Evolutionary conservation across 92 coral and sea anemone species (phyloP), one percentile per base, ranked within the genome.

Genomic region (Siderastrea siderea): DNA sequence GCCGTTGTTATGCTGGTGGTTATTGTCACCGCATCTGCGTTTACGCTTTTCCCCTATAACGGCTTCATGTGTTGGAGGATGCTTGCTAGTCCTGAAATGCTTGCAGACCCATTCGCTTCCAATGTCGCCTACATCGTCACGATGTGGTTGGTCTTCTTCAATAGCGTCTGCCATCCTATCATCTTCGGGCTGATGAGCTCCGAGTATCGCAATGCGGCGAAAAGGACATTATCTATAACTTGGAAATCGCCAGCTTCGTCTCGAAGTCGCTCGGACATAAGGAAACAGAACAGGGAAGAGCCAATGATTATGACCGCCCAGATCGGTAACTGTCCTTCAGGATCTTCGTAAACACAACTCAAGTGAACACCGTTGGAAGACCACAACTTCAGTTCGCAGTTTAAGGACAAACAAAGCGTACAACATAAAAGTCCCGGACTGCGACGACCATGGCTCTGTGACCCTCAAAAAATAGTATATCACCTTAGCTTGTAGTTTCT

Each of bases 161-260:
- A 84, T 48, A 84, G 94, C 6, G 93, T 86, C 7, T 87, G 92
- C 58, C 98, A 95, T 83, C 98, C 98, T 1, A 71, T 95, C 47
- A 91, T 95, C 68, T 95, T 92, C 64, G 93, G 98, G 14, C 71
- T 95, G 17, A 87, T 90, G 73, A 93, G 98, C 26, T 93, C 84
- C 26, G 87, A 92, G 66, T 95, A 95, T 74, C 87, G 98, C 13
- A 84, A 70, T 11, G 98, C 98, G 10, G 78, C 93, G 53, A 86
- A 68, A 47, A 85, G 80, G 44, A 90, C 96, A 1, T 75, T 93
- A 53, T 90, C 93, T 45, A 17, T 85, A 58, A 73, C 66, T 68
- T 72, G 83, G 45, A 73, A 63, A 74, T 67, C 83, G 6, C 14
- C 59, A 63, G 50, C 62, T 4, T 12, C 43, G 16, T 68, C 64